Percentiles rank a stretch among this genome's conserved stretches.
Evolutionary conservation across 1,140 invertebrate species (phyloP).

Genomic region (Mizuhopecten yessoensis): DNA sequence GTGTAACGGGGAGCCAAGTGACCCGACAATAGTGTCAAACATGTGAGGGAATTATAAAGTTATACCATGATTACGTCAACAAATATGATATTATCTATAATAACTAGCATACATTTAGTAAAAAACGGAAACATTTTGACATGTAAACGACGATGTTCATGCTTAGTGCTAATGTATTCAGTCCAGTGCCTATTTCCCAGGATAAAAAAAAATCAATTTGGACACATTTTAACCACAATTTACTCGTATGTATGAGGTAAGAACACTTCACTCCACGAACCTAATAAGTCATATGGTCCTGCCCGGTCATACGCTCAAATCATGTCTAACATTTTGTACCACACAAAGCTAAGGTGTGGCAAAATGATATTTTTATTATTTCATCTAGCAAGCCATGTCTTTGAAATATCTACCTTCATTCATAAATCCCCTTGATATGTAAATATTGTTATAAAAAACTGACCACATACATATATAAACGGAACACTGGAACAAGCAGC

Average conservation of each 20-base stretch:
- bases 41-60: background rate
- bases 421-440: background rate
- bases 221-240: constrained; percentile 12
- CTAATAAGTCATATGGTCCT: background rate
- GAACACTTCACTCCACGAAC: background rate
- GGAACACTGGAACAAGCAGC: too few relatives aligned
- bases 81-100: background rate
- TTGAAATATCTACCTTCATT: background rate
- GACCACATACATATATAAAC: background rate
- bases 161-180: constrained; percentile 1
- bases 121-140: constrained; percentile 5
- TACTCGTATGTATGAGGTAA: background rate
- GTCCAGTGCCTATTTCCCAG: background rate
- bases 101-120: background rate
- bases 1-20: background rate
- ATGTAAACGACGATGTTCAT: background rate
- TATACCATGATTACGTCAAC: background rate
- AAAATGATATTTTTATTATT: background rate
- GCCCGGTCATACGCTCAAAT: background rate
- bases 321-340: background rate
- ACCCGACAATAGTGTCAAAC: background rate
- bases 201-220: background rate
- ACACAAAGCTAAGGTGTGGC: background rate
- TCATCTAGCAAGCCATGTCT: background rate
- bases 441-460: background rate